Evolutionary conservation across 2,113 vertebrate genomes (phyloP), one percentile per base, ranked within the genome.

Genomic region (Taurulus bubalis): DNA sequence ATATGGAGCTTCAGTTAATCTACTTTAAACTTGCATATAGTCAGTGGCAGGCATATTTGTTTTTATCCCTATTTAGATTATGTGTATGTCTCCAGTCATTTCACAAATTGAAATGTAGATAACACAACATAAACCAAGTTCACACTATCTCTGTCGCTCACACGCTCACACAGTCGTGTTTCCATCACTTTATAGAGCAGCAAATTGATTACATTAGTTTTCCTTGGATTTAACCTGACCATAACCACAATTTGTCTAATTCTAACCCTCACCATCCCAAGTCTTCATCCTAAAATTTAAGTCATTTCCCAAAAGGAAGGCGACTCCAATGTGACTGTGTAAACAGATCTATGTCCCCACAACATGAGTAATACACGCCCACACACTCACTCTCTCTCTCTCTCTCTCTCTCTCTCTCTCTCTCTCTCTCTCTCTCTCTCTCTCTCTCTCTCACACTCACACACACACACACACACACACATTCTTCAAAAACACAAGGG

Each of bases 11-110:
- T 69, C 11, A 20, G 47, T 67, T 83, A 82, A 81, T 86, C 64
- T 84, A 15, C 65, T 83, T 49, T 47, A 34, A 77, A 24, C 30
- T 11, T 80, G 28, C 3, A 24, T 55, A 28, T 14, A 55, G 42
- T 4, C 60, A 36, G 26, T 30, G 12, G 18, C 32, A 65, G 80
- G 77, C 77, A 83, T 66, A 85, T 84, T 56, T 73, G 45, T 62
- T 62, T 71, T 80, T 53, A 84, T 86, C 78, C 16, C 51, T 74
- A 6, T 79, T 82, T 69, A 60, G 76, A 64, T n/a, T 76, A 72
- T 69, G 34, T 53, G 56, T 24, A 9, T 62, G 59, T 77, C 73
- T 75, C 7, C 32, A 64, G 30, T 73, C 53, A 80, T 76, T 84
- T 79, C 34, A 62, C 76, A 69, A 71, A 55, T 77, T 72, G 14